Evolutionary conservation across 2,888 invertebrate genomes (phyloP).

Genomic region (Antitype chi): DNA sequence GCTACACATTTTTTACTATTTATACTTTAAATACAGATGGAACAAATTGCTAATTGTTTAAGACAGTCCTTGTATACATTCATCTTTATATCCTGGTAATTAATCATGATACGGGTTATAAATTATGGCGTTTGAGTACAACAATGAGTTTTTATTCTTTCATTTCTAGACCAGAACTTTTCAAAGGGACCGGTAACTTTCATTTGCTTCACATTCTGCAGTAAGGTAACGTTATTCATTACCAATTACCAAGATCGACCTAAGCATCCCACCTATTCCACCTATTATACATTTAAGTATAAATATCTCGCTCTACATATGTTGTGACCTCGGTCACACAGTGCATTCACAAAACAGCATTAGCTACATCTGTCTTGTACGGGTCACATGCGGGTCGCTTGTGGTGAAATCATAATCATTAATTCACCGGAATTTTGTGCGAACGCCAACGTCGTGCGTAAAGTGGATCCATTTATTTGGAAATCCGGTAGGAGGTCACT

Average conservation of each 20-base stretch:
- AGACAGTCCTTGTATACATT: constrained; percentile 62
- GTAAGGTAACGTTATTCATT: not conserved
- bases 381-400: constrained; percentile 56
- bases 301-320: constrained; percentile 4
- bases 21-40: constrained; percentile 64
- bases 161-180: constrained; percentile 17
- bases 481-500: constrained; percentile 88
- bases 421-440: constrained; percentile 77
- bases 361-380: constrained; percentile 33
- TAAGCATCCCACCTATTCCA: not conserved
- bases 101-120: constrained; percentile 60
- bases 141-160: constrained; percentile 33
- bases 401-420: constrained; percentile 78
- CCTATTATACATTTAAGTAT: not conserved
- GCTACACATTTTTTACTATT: constrained; percentile 62
- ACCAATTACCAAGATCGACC: not conserved
- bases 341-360: constrained; percentile 35
- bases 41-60: constrained; percentile 67
- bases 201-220: not conserved
- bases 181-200: constrained; percentile 12
- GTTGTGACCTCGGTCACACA: constrained; percentile 4
- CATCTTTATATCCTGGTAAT: constrained; percentile 56
- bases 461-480: constrained; percentile 88
- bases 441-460: constrained; percentile 78
- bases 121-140: constrained; percentile 45